phyloP scores from a whole-genome alignment of 2,888 invertebrate species.

The Drosophila hamatofila region DNA sequence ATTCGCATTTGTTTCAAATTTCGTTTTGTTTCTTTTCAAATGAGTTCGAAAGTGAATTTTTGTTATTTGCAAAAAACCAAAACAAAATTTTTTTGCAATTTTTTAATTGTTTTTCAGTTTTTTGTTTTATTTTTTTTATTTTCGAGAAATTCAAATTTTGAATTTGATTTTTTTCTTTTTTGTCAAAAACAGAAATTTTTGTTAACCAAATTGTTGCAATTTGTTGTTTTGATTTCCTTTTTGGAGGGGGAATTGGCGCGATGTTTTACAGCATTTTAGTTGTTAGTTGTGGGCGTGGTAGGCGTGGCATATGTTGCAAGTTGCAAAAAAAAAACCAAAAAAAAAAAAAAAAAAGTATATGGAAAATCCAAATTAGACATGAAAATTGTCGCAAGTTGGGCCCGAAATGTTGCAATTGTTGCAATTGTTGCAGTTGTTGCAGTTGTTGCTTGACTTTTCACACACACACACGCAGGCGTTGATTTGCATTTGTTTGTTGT shows the following conservation, averaged over 20 bases:
- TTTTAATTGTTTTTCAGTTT: conserved; percentile 18
- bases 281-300: conserved; percentile 31
- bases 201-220: conserved; percentile 25
- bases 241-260: not conserved
- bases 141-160: conserved; percentile 27
- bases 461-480: conserved; percentile 69
- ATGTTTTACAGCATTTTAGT: conserved; percentile 21
- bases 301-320: conserved; percentile 44
- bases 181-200: conserved; percentile 33
- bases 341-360: conserved; percentile 14
- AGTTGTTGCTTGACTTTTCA: conserved; percentile 55
- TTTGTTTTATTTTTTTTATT: not conserved
- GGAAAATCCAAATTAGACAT: conserved; percentile 38
- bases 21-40: conserved; percentile 28
- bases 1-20: conserved; percentile 44
- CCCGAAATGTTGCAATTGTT: conserved; percentile 32
- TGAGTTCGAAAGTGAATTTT: conserved; percentile 52
- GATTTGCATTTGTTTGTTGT: conserved; percentile 46
- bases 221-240: not conserved
- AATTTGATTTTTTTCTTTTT: conserved; percentile 1
- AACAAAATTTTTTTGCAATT: conserved; percentile 48
- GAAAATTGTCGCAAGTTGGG: conserved; percentile 49
- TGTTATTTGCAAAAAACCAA: conserved; percentile 46
- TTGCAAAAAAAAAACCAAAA: not conserved
- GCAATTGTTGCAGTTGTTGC: conserved; percentile 16